Evolutionary conservation across 1,140 invertebrate species (phyloP), one percentile per base, ranked within the genome.

Genomic region (Penaeus vannamei): DNA sequence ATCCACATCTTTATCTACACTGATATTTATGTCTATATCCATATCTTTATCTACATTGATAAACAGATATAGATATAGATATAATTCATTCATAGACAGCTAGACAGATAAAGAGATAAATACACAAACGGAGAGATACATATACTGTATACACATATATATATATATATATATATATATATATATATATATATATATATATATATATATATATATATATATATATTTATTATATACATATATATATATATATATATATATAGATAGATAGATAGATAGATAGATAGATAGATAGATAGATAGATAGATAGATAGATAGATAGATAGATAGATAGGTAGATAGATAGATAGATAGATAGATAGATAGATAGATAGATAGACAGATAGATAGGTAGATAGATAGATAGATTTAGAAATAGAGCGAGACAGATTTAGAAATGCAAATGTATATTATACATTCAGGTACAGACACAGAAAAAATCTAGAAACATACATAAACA

Each of bases 151-250:
- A n/a, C n/a, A n/a, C n/a, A n/a, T 46, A 79, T 46, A 79, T 59
- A 60, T 59, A 5, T 32, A 10, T 60, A 60, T 29, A 59, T 61
- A 46, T 23, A 60, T 19, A 46, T 79, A 32, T 22, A n/a, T 19
- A 17, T 60, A 0, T 19, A 86, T 60, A 10, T 53, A 76, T n/a
- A 19, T 20, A 61, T 77, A n/a, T 53, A 76, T 86, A 53, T 59
- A 23, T 86, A 76, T 2, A 77, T 79, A 22, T 29, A 86, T 59
- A 77, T 86, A n/a, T 53, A 69, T 36, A 23, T 66, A 85, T 85
- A 72, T 29, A 85, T 85, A 72, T 32, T 42, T 26, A 46, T n/a
- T 85, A 69, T 85, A 72, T 69, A 85, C 66, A 22, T 64, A 29
- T 2, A 32, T 29, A 36, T 84, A 19, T 84, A 36, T 66, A 32